A percentile compares a stretch with the other conserved stretches of the same genome.
Evolutionary conservation across 2,797 vertebrate species (phyloP).

Genomic region (Onychomys arenicola): DNA sequence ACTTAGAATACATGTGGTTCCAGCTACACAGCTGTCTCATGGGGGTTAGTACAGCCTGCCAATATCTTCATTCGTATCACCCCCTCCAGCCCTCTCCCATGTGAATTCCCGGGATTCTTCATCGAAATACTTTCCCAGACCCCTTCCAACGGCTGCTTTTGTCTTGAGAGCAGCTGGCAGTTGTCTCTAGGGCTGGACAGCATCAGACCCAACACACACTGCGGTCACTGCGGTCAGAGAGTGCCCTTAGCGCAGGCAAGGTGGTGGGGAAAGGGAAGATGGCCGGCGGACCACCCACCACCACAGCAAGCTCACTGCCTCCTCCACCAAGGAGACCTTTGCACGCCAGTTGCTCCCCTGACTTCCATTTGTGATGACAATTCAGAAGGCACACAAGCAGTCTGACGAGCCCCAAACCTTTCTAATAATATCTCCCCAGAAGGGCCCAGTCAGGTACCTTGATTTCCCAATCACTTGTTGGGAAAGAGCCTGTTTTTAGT

Average conservation of each 20-base stretch:
- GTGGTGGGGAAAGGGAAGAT: accelerated
- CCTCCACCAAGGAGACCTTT: not conserved
- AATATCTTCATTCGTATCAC: not conserved
- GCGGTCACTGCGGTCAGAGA: not conserved
- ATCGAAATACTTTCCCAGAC: conserved; percentile 47
- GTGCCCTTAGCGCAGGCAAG: not conserved
- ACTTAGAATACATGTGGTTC: accelerated
- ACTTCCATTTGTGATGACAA: not conserved
- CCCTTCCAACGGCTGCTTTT: conserved; percentile 1
- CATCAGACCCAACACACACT: not conserved
- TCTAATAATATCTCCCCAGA: not conserved
- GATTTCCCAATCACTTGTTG: not conserved
- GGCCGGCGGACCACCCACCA: not conserved
- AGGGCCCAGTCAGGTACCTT: accelerated
- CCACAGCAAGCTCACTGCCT: not conserved
- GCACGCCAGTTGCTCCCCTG: not conserved
- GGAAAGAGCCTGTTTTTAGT: not conserved
- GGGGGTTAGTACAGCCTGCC: not conserved
- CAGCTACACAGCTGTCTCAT: not conserved
- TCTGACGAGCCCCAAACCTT: not conserved
- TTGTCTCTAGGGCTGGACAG: conserved; percentile 47
- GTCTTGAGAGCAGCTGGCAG: conserved; percentile 69
- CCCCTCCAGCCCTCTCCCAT: not conserved
- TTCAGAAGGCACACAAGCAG: not conserved
- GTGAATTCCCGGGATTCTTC: conserved; percentile 71